phyloP scores from a whole-genome alignment of 1,140 invertebrate genomes.

The Drosophila teissieri region DNA sequence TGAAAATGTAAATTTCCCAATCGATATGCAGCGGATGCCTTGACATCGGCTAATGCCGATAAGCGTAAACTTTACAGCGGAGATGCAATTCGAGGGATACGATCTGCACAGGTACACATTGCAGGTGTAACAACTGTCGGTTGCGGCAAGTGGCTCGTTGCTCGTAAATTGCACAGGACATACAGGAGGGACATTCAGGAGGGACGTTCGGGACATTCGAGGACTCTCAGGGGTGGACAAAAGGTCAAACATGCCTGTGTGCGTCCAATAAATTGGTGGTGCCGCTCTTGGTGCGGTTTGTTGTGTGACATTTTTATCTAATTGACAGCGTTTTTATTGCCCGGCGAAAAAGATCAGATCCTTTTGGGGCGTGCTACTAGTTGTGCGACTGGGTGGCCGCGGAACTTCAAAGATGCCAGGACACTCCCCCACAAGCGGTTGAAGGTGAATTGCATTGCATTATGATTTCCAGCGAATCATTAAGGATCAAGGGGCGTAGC shows the following conservation, averaged over 20 bases:
- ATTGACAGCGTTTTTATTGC: constrained; percentile 80
- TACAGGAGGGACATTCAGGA: constrained; percentile 22
- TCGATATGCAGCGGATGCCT: constrained; percentile 72
- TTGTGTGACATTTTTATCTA: constrained; percentile 85
- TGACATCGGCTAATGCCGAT: constrained; percentile 62
- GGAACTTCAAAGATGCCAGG: constrained; percentile 51
- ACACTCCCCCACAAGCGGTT: constrained; percentile 6
- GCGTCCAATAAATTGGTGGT: constrained; percentile 72
- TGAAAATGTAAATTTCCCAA: constrained; percentile 76
- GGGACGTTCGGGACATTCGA: constrained; percentile 6
- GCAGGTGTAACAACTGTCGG: constrained; percentile 79
- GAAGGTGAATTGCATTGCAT: constrained; percentile 36
- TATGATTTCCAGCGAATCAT: constrained; percentile 77
- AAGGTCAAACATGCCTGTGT: constrained; percentile 22
- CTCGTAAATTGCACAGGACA: constrained; percentile 76
- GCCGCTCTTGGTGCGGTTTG: constrained; percentile 70
- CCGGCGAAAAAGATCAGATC: constrained; percentile 28
- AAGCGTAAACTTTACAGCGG: constrained; percentile 51
- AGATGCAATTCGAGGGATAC: constrained; percentile 42
- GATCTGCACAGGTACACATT: background rate
- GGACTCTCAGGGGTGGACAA: constrained; percentile 2
- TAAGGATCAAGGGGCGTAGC: constrained; percentile 44
- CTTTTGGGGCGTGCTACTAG: constrained; percentile 76
- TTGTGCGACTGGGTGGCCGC: constrained; percentile 24
- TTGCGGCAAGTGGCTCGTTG: constrained; percentile 47